Conservation (phyloP, 2,113 vertebrate species). For the Pithys albifrons region DNA sequence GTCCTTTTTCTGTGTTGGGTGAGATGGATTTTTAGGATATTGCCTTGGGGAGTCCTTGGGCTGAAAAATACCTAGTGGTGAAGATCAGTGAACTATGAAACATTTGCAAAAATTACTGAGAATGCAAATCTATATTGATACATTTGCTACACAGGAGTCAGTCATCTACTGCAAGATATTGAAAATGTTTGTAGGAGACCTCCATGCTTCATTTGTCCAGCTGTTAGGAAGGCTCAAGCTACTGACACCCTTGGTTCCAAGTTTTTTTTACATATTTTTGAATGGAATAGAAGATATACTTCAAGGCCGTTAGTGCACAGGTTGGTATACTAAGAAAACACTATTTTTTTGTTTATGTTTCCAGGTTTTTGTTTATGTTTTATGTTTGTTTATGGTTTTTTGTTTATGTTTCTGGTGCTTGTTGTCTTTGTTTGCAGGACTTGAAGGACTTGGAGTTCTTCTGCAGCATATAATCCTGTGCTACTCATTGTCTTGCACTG, state of each 20-base stretch:
- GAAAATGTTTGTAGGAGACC: neutral
- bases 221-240: neutral
- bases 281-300: neutral
- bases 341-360: neutral
- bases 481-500: neutral
- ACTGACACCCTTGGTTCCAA: neutral
- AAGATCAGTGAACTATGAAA: neutral
- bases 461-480: fast-evolving
- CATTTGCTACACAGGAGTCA: neutral
- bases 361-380: no score
- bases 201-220: neutral
- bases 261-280: neutral
- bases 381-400: no score
- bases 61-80: neutral
- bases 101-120: neutral
- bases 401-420: neutral
- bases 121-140: neutral
- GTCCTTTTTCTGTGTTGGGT: neutral
- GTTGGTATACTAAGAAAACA: neutral
- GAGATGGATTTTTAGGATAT: neutral
- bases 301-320: neutral
- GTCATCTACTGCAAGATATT: neutral
- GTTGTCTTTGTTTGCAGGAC: neutral
- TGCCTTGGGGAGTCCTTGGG: neutral
- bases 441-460: neutral